Base-by-base conservation (phyloP, 2,888 invertebrate genomes). In the Drosophila percnosoma region DNA sequence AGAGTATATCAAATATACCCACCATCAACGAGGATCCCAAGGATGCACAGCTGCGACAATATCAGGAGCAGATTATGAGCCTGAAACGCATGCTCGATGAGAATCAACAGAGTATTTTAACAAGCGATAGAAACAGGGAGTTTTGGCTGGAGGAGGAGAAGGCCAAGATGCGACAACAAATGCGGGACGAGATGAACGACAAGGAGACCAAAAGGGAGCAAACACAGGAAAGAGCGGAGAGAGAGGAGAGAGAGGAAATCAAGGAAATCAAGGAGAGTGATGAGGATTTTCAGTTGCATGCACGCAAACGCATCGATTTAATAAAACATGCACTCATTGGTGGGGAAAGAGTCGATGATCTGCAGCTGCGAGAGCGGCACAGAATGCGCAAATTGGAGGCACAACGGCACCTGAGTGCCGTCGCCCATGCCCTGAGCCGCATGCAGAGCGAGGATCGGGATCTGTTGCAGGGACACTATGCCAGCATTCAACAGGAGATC, bases 21-120 rank as follows among this genome's bases (percentile, higher is more conserved):
- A 95, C 95, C 90, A 96, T 98, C 29, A 98, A 98, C 92, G 97
- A 98, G 92, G 98, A 98, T 91, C 98, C 98, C 0, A 98, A 98
- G 92, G 98, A 98, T 90, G 96, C 98, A 0, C 94, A 97, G 89
- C 93, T 98, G 13, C 93, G 97, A 13, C 95, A 98, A 90, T 98
- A 97, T 90, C 97, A 98, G 91, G 95, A 96, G 79, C 98, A 98
- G 93, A 96, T 98, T 60, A 94, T 96, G 55, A 94, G 96, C 81
- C 93, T 98, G 7, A 89, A 86, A 51, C 87, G 78, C 58, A 68
- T 92, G 76, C 73, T 92, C 7, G 80, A 90, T 34, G 82, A 83
- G 8, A 84, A 68, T 10, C 75, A 82, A n/a, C 68, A 61, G 10
- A 31, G 55, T 24, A 24, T 27, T 45, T 24, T 45, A 27, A 8